These are phyloP conservation scores for Mastacembelus armatus DNA, from an alignment of 2,797 vertebrate genomes.

Conservation along the genomic window DNA sequence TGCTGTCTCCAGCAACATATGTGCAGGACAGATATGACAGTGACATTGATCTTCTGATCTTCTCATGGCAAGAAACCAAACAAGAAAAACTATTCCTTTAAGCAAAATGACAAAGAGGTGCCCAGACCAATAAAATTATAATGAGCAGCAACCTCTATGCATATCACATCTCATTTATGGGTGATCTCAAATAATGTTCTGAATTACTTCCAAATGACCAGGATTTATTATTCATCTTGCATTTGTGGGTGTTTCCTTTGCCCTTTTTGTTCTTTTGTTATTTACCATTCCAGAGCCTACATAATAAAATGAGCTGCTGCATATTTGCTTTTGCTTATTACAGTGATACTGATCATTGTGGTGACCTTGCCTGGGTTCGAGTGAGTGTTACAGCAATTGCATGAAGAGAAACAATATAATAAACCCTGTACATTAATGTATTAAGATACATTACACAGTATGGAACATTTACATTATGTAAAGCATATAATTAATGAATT, in stretches of 20 bases:
- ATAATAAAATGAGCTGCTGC: not conserved
- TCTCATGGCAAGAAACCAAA: too few species aligned
- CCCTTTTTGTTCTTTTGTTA: not conserved
- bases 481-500: not conserved
- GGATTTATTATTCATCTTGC: not conserved
- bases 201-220: not conserved
- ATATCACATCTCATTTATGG: slow-evolving; percentile 1
- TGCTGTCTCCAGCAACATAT: not conserved
- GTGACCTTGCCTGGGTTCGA: not conserved
- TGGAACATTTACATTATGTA: not conserved
- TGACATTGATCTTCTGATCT: too few species aligned
- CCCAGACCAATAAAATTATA: not conserved
- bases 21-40: not conserved
- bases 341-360: not conserved
- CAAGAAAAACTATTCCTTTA: slow-evolving; percentile 3
- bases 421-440: not conserved
- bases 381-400: not conserved
- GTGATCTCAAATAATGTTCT: not conserved
- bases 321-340: not conserved
- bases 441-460: not conserved
- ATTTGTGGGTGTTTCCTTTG: not conserved
- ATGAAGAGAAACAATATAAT: not conserved
- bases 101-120: not conserved
- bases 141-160: not conserved
- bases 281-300: not conserved